A percentile compares a stretch with the other conserved stretches of the same genome.
phyloP scores from a whole-genome alignment of 2,888 invertebrate genomes.

The Exephanes ischioxanthus region DNA sequence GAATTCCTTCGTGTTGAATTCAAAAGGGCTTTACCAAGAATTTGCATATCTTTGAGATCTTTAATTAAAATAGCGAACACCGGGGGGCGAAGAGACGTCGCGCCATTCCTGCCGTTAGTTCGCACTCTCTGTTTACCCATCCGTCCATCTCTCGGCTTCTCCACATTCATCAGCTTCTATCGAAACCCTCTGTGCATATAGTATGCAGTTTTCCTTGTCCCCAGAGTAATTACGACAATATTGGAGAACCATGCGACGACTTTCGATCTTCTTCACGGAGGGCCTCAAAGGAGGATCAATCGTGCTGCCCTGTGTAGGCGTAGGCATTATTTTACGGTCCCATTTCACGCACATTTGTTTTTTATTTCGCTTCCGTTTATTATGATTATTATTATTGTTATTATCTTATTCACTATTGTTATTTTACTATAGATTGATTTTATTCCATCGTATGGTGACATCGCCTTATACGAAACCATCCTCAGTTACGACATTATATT shows the following conservation, averaged over 20 bases:
- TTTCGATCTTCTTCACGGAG: slow-evolving; percentile 16
- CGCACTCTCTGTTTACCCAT: background rate
- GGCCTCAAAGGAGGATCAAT: slow-evolving; percentile 15
- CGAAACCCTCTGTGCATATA: slow-evolving; percentile 4
- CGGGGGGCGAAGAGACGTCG: slow-evolving; percentile 38
- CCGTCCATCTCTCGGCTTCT: slow-evolving; percentile 20
- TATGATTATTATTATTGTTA: no score
- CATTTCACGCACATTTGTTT: background rate
- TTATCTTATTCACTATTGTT: no score
- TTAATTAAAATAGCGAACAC: slow-evolving; percentile 58
- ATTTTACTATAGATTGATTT: no score
- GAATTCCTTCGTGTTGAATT: slow-evolving; percentile 52
- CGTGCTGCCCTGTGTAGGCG: background rate
- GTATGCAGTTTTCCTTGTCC: background rate
- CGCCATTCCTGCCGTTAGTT: slow-evolving; percentile 25
- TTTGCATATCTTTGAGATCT: slow-evolving; percentile 65
- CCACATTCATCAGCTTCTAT: slow-evolving; percentile 37
- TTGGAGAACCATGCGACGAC: slow-evolving; percentile 17
- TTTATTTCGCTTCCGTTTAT: background rate
- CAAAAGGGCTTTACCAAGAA: slow-evolving; percentile 49
- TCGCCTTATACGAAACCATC: no score
- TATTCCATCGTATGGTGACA: no score
- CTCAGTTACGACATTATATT: no score
- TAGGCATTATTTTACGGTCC: background rate
- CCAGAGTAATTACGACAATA: slow-evolving; percentile 36